Base-by-base conservation (phyloP, 2,797 vertebrate species). In the Threskiornis aethiopicus region DNA sequence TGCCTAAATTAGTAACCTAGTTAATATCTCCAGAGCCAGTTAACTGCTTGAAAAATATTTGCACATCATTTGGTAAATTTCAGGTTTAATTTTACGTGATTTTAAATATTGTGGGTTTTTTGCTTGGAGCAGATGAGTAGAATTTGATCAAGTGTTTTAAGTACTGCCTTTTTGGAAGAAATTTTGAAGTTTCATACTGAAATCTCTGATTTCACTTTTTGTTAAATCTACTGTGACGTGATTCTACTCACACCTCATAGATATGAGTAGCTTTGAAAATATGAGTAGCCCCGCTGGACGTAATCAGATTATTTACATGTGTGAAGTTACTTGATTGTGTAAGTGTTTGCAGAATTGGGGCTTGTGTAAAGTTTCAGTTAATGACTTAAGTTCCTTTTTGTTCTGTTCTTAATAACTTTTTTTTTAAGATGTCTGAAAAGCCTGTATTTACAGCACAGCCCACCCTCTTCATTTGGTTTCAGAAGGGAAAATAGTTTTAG, bases 291-390 rank as follows among this genome's bases (percentile, higher is more conserved):
- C 29, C 72, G 46, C 37, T 94, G 91, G 72, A 61, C 14, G 93
- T 91, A 69, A 84, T 69, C 65, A 77, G 73, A 79, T 94, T 87
- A 85, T 85, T 93, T 92, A 47, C 37, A 35, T 89, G 46, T 81
- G 42, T 92, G 62, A 76, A 96, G 31, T 89, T 95, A 84, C 72
- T 91, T 3, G 7, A 24, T 94, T 93, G 82, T 6, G 0, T 91
- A 96, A 92, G 72, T 87, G 61, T 91, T 86, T 66, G 87, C 58
- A 73, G 87, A 86, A 88, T 39, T 86, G 17, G 22, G 17, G 13
- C 44, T 76, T 88, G n/a, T 88, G 55, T 93, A 66, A 94, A 86
- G 46, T 91, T 96, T 91, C 72, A 47, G n/a, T 94, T 94, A 91
- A 82, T 76, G 42, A 46, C 89, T 89, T 86, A 46, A 71, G 82